Evolutionary conservation across 2,113 vertebrate genomes (phyloP), one percentile per base, ranked within the genome.

Genomic region (Toxostoma redivivum): DNA sequence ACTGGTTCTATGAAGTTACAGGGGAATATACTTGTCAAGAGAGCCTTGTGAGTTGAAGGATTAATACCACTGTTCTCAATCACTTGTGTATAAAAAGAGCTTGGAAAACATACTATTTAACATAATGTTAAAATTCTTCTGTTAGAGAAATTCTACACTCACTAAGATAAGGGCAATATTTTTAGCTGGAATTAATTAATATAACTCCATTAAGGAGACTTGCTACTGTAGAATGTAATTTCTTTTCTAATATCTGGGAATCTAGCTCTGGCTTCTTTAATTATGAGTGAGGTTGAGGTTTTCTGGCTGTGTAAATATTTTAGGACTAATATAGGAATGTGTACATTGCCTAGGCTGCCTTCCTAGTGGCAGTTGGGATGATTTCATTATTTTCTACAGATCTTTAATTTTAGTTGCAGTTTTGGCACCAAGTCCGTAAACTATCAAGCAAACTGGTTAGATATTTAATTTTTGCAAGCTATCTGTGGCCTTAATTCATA

Each of bases 1-100:
- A 92, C 89, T 94, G 42, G 77, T 92, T 95, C 88, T 89, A 5
- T 86, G 92, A 87, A 94, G 91, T 61, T 93, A 30, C 66, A 65
- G 47, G 69, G 31, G 74, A 93, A 85, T 92, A 81, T 70, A 70
- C 54, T 93, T 66, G 30, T 92, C 37, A 56, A 81, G 86, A 86
- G 67, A 53, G 27, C 48, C 57, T 90, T 81, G 33, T 37, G 28
- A 90, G 35, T 31, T 90, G 70, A 83, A 86, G 81, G 40, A 44
- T 78, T 78, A 84, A 45, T 57, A 40, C 44, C 61, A 11, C 56
- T 80, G 20, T 84, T 90, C 78, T 74, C n/a, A 77, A 57, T 88
- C 35, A 38, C 61, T 90, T 90, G 62, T 54, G 5, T 45, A 58
- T 88, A 85, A 93, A 94, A 83, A 40, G n/a, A 74, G 18, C 28